phyloP scores from a whole-genome alignment of 2,113 vertebrate genomes.

The Bombycilla garrulus region DNA sequence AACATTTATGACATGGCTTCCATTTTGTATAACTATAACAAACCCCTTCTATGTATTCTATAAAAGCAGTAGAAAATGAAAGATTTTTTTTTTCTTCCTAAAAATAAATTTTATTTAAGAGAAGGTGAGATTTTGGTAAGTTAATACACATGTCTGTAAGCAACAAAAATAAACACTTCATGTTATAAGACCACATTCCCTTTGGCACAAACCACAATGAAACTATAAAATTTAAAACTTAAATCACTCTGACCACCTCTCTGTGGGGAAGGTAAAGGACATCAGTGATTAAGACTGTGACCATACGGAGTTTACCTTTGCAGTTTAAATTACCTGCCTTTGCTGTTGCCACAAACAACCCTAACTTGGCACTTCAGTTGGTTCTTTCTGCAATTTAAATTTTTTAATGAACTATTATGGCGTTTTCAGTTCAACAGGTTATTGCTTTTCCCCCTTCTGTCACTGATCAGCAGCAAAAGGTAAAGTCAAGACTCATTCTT shows the following conservation, averaged over 20 bases:
- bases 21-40: neutral
- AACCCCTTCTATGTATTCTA: neutral
- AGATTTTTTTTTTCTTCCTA: neutral
- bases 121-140: neutral
- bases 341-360: neutral
- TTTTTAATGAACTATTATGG: neutral
- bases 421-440: neutral
- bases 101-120: neutral
- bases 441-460: neutral
- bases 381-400: neutral
- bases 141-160: neutral
- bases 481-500: neutral
- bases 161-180: constrained; percentile 8
- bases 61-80: neutral
- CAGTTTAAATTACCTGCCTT: neutral
- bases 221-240: neutral
- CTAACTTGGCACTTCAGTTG: neutral
- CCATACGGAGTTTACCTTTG: neutral
- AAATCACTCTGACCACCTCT: neutral
- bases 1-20: neutral
- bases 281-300: neutral
- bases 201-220: neutral
- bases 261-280: neutral
- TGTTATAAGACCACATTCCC: neutral
- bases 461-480: neutral